Conservation (phyloP, 2,797 vertebrate genomes). For the Synanceia verrucosa region DNA sequence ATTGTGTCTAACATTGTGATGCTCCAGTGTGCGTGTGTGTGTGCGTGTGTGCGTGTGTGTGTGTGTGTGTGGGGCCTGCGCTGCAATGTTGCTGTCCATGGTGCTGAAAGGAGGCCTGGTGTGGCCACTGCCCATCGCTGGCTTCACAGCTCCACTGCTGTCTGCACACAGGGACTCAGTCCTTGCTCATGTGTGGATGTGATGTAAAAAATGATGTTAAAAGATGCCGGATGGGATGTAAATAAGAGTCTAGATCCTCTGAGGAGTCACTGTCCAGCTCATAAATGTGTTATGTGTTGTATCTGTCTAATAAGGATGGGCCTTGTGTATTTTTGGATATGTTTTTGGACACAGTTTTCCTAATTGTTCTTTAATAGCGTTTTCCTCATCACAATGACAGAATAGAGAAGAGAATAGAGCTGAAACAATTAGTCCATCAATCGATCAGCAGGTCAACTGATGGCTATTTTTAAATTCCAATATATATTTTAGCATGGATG, state of each 20-base stretch:
- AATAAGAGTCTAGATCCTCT: conserved; percentile 38
- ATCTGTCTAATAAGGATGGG: background rate
- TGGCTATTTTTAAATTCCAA: background rate
- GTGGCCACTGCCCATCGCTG: conserved; percentile 70
- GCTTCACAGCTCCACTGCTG: conserved; percentile 40
- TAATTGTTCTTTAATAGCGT: background rate
- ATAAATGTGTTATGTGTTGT: background rate
- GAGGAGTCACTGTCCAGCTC: conserved; percentile 15
- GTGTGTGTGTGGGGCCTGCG: conserved; percentile 59
- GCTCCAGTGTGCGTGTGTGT: conserved; percentile 33
- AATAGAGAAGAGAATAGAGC: background rate
- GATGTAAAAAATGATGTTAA: conserved; percentile 30
- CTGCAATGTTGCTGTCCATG: conserved; percentile 80
- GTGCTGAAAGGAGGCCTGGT: conserved; percentile 76
- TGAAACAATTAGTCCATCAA: background rate
- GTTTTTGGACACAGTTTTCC: background rate
- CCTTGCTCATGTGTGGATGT: background rate
- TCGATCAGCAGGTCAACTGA: background rate
- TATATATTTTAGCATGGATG: background rate
- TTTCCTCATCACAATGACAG: background rate
- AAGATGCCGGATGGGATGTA: conserved; percentile 26
- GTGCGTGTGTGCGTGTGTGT: conserved; percentile 27
- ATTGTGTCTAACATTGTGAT: conserved; percentile 32
- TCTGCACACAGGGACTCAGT: conserved; percentile 22
- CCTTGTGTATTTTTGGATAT: background rate